phyloP scores from a whole-genome alignment of 2,113 vertebrate genomes.

The Paradoxurus hermaphroditus region DNA sequence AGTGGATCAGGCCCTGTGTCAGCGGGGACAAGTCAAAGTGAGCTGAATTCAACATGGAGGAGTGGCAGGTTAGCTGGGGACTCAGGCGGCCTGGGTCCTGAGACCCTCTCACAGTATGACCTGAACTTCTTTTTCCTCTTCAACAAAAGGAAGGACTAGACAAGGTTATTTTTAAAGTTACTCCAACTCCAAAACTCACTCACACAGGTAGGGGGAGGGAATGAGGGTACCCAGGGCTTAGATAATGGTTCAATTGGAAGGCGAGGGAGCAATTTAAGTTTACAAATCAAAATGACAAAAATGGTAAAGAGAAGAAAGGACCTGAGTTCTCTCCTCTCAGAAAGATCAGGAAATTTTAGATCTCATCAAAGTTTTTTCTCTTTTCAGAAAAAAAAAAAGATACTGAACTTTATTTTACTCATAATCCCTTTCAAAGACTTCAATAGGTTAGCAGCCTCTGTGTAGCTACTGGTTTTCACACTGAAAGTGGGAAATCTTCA shows the following conservation, averaged over 20 bases:
- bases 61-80: not conserved
- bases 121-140: not conserved
- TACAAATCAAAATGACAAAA: slow-evolving; percentile 49
- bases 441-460: not conserved
- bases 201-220: not conserved
- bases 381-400: not conserved
- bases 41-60: not conserved
- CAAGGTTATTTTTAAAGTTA: slow-evolving; percentile 39
- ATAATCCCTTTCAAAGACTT: not conserved
- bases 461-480: not conserved
- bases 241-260: not conserved
- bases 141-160: not conserved
- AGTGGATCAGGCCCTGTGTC: not conserved
- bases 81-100: not conserved
- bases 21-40: not conserved
- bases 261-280: not conserved
- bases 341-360: slow-evolving; percentile 58
- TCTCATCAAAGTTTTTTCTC: not conserved
- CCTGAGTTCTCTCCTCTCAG: not conserved
- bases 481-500: not conserved
- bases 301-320: slow-evolving; percentile 47
- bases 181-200: not conserved
- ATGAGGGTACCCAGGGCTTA: not conserved
- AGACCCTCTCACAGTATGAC: not conserved
- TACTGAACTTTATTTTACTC: not conserved